Evolutionary conservation across 2,888 invertebrate species (phyloP).

Genomic region (Philereme transversata): DNA sequence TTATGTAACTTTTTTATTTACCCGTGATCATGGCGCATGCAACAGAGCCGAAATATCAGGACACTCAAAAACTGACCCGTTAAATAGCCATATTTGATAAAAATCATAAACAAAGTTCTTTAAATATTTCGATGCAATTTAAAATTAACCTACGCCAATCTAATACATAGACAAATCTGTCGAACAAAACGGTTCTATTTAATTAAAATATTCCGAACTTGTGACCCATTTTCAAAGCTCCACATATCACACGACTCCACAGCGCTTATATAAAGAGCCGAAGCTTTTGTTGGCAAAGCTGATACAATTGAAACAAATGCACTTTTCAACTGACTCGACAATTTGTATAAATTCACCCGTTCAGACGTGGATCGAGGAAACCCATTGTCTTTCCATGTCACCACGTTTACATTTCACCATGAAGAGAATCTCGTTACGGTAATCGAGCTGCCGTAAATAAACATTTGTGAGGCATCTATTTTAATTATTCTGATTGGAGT

Average conservation of each 20-base stretch:
- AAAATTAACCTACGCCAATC: not conserved
- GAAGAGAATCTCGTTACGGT: constrained; percentile 22
- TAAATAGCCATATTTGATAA: no score
- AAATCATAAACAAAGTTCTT: no score
- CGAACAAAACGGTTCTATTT: constrained; percentile 33
- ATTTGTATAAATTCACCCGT: constrained; percentile 46
- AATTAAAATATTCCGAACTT: constrained; percentile 43
- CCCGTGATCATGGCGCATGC: no score
- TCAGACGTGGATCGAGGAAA: constrained; percentile 36
- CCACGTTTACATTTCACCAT: constrained; percentile 35
- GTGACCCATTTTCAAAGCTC: constrained; percentile 45
- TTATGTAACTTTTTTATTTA: no score
- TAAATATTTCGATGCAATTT: no score
- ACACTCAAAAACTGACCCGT: no score
- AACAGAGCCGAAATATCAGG: no score
- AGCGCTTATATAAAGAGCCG: constrained; percentile 51
- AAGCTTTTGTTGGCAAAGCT: constrained; percentile 53
- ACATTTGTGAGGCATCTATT: constrained; percentile 33
- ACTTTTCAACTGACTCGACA: constrained; percentile 45
- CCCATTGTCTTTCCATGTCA: constrained; percentile 37
- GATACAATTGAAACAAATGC: constrained; percentile 58
- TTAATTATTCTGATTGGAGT: constrained; percentile 40
- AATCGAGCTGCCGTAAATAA: constrained; percentile 30
- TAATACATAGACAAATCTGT: constrained; percentile 23
- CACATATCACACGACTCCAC: constrained; percentile 50